Evolutionary conservation across 2,113 vertebrate genomes (phyloP).

Genomic region (Porphyrio hochstetteri): DNA sequence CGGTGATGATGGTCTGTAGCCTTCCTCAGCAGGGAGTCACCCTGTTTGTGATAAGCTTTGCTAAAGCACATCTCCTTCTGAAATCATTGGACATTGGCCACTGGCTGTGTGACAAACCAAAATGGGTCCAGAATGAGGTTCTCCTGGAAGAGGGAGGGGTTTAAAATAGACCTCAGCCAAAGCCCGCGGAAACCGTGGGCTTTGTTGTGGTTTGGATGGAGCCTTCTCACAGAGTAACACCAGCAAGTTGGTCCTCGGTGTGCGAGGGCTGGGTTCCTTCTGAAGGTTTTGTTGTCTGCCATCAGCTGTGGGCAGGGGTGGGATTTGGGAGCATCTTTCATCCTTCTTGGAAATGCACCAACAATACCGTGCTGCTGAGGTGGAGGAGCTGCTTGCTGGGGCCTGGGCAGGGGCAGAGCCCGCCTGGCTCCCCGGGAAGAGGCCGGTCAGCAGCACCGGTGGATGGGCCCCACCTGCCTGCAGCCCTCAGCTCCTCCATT

Average conservation of each 20-base stretch:
- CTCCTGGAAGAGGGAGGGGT: not conserved
- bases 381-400: not conserved
- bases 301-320: not conserved
- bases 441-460: fast-evolving
- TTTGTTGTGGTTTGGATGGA: constrained; percentile 1
- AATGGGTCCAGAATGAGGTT: not conserved
- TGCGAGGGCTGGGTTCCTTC: not conserved
- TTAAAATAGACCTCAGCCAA: not conserved
- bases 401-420: not conserved
- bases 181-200: not conserved
- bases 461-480: not conserved
- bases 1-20: not conserved
- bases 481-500: not conserved
- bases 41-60: not conserved
- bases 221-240: not conserved
- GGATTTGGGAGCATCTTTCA: not conserved
- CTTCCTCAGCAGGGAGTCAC: not conserved
- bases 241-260: not conserved
- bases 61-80: not conserved
- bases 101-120: not conserved
- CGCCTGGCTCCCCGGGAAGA: not conserved
- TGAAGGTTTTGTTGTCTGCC: not conserved
- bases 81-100: not conserved
- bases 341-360: fast-evolving
- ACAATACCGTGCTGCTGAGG: not conserved